Percentiles rank a stretch among this genome's conserved stretches.
These are phyloP conservation scores for Acanthosepion esculentum DNA, from an alignment of 2,888 invertebrate species.

Conservation along the genomic window DNA sequence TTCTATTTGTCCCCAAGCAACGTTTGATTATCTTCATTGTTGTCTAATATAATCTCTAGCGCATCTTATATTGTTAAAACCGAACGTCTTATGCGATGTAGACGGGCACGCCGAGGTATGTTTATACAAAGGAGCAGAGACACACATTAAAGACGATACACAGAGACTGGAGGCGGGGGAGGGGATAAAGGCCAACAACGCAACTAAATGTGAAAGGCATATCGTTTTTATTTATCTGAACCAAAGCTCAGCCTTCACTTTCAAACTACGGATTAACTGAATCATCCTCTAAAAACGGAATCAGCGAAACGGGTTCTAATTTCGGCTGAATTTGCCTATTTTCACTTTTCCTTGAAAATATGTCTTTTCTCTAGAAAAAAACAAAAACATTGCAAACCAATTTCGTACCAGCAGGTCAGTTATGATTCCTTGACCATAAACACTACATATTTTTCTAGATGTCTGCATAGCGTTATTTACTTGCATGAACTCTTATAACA, in stretches of 20 bases:
- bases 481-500: no score
- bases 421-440: no score
- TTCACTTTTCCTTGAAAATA: no score
- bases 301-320: neutral
- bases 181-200: neutral
- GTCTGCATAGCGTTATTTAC: no score
- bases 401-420: no score
- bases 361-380: no score
- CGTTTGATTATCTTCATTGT: neutral
- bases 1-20: neutral
- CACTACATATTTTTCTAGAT: no score
- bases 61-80: neutral
- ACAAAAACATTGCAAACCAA: no score
- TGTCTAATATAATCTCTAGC: neutral
- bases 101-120: neutral
- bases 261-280: neutral
- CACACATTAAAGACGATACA: neutral
- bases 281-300: neutral
- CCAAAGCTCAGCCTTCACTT: neutral
- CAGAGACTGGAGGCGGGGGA: neutral
- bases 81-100: neutral
- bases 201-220: no score
- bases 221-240: no score
- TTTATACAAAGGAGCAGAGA: neutral
- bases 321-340: no score